phyloP scores from a whole-genome alignment of 2,113 vertebrate species.

The Zootoca vivipara region DNA sequence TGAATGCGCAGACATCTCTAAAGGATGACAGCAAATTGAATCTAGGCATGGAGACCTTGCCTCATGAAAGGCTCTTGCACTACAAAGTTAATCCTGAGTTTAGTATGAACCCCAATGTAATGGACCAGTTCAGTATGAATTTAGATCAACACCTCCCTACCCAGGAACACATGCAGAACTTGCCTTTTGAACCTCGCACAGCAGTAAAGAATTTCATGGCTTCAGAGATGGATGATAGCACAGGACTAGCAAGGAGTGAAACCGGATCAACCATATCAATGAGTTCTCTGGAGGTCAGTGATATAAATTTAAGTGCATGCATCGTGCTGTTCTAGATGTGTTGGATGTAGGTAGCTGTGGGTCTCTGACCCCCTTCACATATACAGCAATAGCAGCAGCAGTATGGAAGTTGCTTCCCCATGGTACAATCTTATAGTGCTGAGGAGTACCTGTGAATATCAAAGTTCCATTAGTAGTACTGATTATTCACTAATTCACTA shows the following conservation, averaged over 20 bases:
- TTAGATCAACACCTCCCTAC: slow-evolving; percentile 91
- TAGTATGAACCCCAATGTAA: slow-evolving; percentile 88
- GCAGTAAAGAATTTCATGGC: slow-evolving; percentile 99
- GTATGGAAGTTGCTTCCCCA: background rate
- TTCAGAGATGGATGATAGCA: slow-evolving; percentile 93
- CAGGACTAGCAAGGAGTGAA: slow-evolving; percentile 94
- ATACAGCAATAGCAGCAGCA: too few relatives aligned
- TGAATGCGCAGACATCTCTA: slow-evolving; percentile 86
- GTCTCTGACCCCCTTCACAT: background rate
- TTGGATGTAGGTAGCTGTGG: slow-evolving; percentile 28
- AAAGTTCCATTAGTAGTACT: too few relatives aligned
- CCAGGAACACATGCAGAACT: slow-evolving; percentile 94
- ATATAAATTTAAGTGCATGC: slow-evolving; percentile 37
- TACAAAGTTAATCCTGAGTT: slow-evolving; percentile 97
- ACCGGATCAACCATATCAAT: slow-evolving; percentile 98
- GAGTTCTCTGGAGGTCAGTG: slow-evolving; percentile 97
- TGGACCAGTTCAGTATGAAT: slow-evolving; percentile 93
- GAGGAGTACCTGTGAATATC: background rate
- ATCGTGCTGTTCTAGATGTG: slow-evolving; percentile 24
- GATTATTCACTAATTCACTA: background rate
- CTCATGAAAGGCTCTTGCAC: slow-evolving; percentile 95
- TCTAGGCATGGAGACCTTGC: slow-evolving; percentile 92
- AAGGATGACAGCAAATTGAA: slow-evolving; percentile 97
- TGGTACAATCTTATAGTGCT: background rate
- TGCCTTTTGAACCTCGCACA: slow-evolving; percentile 96